These are phyloP conservation scores for Plectropomus leopardus DNA, from an alignment of 2,113 vertebrate genomes.

Conservation along the genomic window DNA sequence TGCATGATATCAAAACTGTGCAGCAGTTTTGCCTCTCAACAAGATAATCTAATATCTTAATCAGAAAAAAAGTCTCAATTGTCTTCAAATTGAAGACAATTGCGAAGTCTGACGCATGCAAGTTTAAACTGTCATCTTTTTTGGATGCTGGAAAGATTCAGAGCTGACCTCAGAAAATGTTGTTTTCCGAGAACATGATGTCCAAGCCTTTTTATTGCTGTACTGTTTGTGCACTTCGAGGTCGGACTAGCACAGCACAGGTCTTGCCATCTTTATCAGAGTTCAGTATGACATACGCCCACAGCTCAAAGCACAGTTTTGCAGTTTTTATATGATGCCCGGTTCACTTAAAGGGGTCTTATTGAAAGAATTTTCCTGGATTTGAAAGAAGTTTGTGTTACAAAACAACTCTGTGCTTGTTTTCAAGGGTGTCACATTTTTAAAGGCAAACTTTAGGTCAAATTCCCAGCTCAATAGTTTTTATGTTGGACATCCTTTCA, in stretches of 20 bases:
- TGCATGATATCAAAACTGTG: background rate
- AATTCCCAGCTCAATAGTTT: background rate
- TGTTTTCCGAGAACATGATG: background rate
- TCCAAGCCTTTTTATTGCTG: background rate
- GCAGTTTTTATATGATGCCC: background rate
- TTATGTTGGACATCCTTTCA: constrained; percentile 11
- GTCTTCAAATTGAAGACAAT: background rate
- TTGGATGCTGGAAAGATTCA: background rate
- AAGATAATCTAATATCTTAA: background rate
- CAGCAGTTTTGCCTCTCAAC: background rate
- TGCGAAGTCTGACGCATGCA: too few relatives aligned
- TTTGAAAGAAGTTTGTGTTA: background rate
- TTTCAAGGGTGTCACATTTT: background rate
- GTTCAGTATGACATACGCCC: background rate
- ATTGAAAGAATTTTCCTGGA: background rate
- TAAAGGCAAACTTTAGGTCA: background rate
- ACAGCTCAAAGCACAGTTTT: background rate
- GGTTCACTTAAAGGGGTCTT: background rate
- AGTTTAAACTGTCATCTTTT: background rate
- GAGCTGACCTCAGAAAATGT: background rate
- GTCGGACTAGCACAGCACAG: constrained; percentile 3
- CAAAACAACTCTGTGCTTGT: constrained; percentile 5
- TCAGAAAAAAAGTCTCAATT: background rate
- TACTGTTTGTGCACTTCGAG: constrained; percentile 4
- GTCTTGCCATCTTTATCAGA: background rate